Percentiles rank a stretch among this genome's conserved stretches.
phyloP scores from a whole-genome alignment of 2,113 vertebrate species.

The Chionomys nivalis region DNA sequence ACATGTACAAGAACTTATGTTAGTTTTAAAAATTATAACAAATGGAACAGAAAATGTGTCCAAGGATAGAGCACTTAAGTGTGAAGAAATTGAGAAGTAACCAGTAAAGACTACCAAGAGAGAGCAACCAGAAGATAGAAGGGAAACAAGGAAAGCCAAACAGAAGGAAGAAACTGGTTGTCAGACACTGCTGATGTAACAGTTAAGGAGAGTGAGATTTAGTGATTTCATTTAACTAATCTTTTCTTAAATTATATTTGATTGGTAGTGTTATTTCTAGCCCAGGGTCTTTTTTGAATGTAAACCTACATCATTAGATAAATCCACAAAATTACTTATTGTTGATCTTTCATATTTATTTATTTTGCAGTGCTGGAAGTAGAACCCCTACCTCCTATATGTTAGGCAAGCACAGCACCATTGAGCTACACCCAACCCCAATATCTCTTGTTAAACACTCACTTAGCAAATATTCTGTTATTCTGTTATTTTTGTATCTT shows the following conservation, averaged over 20 bases:
- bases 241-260: conserved; percentile 14
- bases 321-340: background rate
- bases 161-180: background rate
- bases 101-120: background rate
- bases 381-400: background rate
- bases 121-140: background rate
- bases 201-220: background rate
- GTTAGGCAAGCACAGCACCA: background rate
- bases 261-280: background rate
- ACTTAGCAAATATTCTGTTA: conserved; percentile 18
- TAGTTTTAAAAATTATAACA: background rate
- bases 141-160: background rate
- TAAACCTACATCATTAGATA: conserved; percentile 18
- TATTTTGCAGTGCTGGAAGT: background rate
- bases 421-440: background rate
- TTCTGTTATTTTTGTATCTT: conserved; percentile 4
- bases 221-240: background rate
- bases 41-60: background rate
- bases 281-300: background rate
- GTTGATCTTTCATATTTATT: background rate
- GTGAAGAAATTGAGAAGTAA: background rate
- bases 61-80: background rate
- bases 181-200: background rate
- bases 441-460: conserved; percentile 31
- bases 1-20: background rate